Percentiles rank a stretch among this genome's conserved stretches.
Conservation (phyloP, 37 sponge, comb jelly and placozoan genomes). For the Bolinopsis microptera region DNA sequence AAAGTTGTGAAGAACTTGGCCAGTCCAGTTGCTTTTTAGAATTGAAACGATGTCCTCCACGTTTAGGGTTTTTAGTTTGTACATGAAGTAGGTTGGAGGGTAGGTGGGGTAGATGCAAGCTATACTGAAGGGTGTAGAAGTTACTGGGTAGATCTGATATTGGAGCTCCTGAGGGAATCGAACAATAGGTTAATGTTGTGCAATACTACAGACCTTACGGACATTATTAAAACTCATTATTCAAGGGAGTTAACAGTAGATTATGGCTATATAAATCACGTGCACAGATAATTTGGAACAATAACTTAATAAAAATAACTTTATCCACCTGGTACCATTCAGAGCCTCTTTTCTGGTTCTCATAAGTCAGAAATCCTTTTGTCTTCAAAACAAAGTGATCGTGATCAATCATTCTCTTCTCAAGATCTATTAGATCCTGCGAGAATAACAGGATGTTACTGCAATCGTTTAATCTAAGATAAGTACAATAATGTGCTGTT, state of each 20-base stretch:
- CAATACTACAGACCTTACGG: no score
- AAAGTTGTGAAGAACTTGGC: constrained; percentile 10
- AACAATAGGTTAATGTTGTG: no score
- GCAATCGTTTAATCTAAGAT: no score
- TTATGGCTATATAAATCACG: no score
- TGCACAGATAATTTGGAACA: no score
- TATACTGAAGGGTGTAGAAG: constrained; percentile 32
- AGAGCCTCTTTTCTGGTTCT: constrained; percentile 30
- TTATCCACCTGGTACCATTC: constrained; percentile 41
- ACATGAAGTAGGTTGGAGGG: constrained; percentile 48
- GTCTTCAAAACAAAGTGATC: background rate
- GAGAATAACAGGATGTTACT: no score
- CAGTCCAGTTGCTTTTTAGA: background rate
- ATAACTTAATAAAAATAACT: no score
- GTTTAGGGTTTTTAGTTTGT: background rate
- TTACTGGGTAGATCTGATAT: constrained; percentile 37
- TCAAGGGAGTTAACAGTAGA: no score
- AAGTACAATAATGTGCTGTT: no score
- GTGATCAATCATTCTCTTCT: background rate
- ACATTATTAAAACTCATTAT: no score
- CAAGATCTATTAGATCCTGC: background rate
- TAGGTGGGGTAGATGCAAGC: constrained; percentile 61
- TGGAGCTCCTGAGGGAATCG: background rate
- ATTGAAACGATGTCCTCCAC: background rate
- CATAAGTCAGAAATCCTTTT: constrained; percentile 5